phyloP scores from a whole-genome alignment of 2,113 vertebrate genomes.

The Crypturellus undulatus region DNA sequence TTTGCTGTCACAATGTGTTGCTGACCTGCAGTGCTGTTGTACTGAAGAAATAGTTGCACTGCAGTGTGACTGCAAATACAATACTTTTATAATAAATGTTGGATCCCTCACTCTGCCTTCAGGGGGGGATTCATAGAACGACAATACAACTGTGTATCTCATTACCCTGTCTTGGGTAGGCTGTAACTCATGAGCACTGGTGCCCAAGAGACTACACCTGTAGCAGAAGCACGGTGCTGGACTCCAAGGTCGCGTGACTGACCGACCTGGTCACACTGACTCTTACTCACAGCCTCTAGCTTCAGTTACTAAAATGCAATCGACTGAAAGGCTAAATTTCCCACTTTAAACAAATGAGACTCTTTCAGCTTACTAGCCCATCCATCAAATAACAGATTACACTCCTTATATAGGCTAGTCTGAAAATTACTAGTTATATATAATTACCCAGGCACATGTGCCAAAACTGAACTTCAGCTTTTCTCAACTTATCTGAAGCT shows the following conservation, averaged over 20 bases:
- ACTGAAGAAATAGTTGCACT: neutral
- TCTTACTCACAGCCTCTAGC: neutral
- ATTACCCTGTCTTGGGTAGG: neutral
- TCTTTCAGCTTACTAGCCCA: neutral
- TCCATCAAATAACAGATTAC: neutral
- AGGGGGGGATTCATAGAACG: neutral
- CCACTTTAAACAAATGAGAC: rapidly evolving
- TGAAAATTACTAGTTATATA: neutral
- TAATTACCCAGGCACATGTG: neutral
- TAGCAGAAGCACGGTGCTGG: neutral
- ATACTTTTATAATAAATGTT: rapidly evolving
- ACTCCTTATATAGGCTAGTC: neutral
- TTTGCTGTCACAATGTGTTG: neutral
- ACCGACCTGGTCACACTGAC: neutral
- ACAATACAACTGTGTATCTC: neutral
- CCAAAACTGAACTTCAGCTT: neutral
- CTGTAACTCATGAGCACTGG: neutral
- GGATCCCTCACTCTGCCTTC: neutral
- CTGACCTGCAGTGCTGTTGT: neutral
- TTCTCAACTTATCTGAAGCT: neutral
- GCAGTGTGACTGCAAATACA: neutral
- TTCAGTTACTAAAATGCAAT: neutral
- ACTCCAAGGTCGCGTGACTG: neutral
- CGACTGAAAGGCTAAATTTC: neutral
- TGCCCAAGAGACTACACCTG: neutral